Conservation (phyloP, 37 sponge, comb jelly and placozoan genomes). For the Mnemiopsis leidyi region DNA sequence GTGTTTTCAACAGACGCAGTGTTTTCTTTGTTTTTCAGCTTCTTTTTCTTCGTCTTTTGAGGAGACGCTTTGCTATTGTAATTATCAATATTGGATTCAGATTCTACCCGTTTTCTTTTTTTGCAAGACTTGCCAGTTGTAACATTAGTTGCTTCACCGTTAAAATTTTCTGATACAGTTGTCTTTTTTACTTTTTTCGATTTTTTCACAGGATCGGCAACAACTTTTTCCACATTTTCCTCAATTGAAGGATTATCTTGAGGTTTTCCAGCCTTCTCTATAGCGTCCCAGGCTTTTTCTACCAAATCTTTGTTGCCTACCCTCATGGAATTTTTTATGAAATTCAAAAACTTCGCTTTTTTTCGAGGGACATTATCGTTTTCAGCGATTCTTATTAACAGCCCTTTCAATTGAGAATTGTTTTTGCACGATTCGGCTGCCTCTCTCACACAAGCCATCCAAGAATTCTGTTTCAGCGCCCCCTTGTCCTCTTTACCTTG, state of each 20-base stretch:
- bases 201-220: not conserved
- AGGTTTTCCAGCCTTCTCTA: slow-evolving; percentile 24
- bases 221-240: not conserved
- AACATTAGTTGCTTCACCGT: not conserved
- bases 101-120: slow-evolving; percentile 10
- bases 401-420: slow-evolving; percentile 68
- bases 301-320: slow-evolving; percentile 52
- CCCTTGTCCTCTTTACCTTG: slow-evolving; percentile 77
- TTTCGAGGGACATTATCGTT: slow-evolving; percentile 95
- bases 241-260: not conserved
- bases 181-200: not conserved
- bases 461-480: slow-evolving; percentile 87
- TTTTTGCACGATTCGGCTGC: slow-evolving; percentile 65
- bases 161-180: not conserved
- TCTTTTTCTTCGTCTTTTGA: slow-evolving; percentile 67
- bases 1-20: not conserved
- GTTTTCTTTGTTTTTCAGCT: not conserved
- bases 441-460: slow-evolving; percentile 78
- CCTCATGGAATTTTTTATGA: slow-evolving; percentile 48
- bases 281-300: slow-evolving; percentile 28
- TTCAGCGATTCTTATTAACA: slow-evolving; percentile 77
- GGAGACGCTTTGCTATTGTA: not conserved
- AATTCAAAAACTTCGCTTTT: slow-evolving; percentile 83
- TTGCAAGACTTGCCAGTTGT: not conserved
- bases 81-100: not conserved